These are phyloP conservation scores for Caenorhabditis sp. DNA, from an alignment of 2,888 invertebrate species.

Conservation along the genomic window DNA sequence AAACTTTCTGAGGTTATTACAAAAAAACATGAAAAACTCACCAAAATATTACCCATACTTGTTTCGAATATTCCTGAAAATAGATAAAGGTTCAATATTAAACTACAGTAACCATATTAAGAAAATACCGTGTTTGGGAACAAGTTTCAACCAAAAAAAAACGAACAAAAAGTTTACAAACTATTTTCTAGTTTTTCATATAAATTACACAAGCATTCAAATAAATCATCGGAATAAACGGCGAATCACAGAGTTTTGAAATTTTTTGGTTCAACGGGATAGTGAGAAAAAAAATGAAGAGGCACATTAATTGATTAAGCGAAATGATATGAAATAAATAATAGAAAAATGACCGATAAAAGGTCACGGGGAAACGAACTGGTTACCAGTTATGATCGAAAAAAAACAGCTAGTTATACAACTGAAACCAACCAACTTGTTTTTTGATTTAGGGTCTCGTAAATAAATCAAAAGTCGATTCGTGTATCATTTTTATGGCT, in stretches of 20 bases:
- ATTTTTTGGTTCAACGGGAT: background rate
- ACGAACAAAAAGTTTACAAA: background rate
- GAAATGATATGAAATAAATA: background rate
- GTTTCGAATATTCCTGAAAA: background rate
- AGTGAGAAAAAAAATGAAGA: no score
- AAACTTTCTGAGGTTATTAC: no score
- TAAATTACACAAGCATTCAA: background rate
- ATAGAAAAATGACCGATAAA: background rate
- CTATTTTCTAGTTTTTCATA: background rate
- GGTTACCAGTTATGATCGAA: no score
- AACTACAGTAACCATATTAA: background rate
- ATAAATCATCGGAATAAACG: background rate
- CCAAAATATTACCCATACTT: slow-evolving; percentile 51
- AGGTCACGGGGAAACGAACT: no score
- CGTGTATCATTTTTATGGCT: background rate
- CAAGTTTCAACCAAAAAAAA: background rate
- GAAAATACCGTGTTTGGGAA: background rate
- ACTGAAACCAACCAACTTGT: no score
- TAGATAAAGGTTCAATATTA: background rate
- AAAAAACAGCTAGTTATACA: no score
- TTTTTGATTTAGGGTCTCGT: no score
- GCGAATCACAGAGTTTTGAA: background rate
- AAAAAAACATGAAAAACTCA: slow-evolving; percentile 16
- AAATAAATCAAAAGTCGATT: background rate
- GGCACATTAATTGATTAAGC: no score